Conservation (phyloP, 2,797 vertebrate species). For the Enteromius afrohamiltoni region DNA sequence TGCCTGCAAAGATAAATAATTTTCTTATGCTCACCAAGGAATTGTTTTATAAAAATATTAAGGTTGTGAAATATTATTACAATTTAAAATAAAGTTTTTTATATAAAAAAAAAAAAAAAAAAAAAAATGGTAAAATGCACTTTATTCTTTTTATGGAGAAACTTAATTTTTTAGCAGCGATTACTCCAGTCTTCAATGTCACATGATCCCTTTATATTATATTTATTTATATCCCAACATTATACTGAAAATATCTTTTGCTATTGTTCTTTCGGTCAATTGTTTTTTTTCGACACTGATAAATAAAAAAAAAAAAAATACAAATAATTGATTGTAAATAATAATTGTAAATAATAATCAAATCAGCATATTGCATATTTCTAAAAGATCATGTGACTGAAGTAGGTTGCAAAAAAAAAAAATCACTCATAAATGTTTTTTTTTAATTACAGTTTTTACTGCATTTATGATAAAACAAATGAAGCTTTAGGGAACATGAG, state of each 20-base stretch:
- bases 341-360: background rate
- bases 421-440: no score
- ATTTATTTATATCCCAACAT: no score
- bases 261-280: no score
- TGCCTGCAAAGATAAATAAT: slow-evolving; percentile 74
- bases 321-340: background rate
- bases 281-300: background rate
- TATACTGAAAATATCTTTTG: background rate
- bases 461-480: background rate
- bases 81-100: background rate
- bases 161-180: background rate
- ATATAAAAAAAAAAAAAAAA: no score
- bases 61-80: background rate
- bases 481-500: background rate
- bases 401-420: background rate
- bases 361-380: background rate
- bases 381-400: background rate
- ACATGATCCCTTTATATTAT: no score
- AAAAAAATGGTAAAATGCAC: no score
- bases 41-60: background rate
- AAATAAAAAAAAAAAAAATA: background rate
- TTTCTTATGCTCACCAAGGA: background rate
- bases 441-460: no score
- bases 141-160: background rate
- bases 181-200: background rate